Evolutionary conservation across 2,888 invertebrate genomes (phyloP).

Genomic region (Sylvicola cinctus): DNA sequence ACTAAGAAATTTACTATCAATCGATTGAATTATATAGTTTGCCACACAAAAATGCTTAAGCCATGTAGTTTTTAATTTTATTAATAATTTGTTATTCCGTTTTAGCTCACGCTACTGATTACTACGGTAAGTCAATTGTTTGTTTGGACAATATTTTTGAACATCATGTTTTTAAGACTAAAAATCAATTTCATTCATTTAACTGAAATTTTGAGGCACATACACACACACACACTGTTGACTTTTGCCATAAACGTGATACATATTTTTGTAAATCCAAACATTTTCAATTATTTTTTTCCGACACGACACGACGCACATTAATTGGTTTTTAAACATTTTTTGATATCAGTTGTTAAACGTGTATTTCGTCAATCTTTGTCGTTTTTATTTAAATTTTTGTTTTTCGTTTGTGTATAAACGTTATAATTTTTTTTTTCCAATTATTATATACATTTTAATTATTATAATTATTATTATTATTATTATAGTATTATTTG

Average conservation of each 20-base stretch:
- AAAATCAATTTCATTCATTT: slow-evolving; percentile 13
- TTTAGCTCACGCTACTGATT: slow-evolving; percentile 90
- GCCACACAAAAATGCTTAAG: too few relatives aligned
- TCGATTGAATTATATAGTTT: too few relatives aligned
- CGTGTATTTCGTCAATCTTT: neutral
- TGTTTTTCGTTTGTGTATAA: slow-evolving; percentile 4
- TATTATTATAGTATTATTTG: slow-evolving; percentile 8
- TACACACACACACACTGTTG: too few relatives aligned
- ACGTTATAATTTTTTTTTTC: too few relatives aligned
- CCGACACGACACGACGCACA: too few relatives aligned
- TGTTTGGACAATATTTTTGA: slow-evolving; percentile 31
- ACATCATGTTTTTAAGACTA: slow-evolving; percentile 23
- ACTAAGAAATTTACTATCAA: too few relatives aligned
- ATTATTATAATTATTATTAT: slow-evolving; percentile 2
- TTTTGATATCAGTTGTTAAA: neutral
- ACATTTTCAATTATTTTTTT: too few relatives aligned
- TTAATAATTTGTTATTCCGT: slow-evolving; percentile 5
- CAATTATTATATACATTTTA: slow-evolving; percentile 1
- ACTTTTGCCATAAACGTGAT: too few relatives aligned
- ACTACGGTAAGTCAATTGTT: slow-evolving; percentile 88
- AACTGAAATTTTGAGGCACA: neutral
- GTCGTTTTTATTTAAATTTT: slow-evolving; percentile 5
- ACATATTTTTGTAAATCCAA: too few relatives aligned
- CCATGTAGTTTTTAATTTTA: too few relatives aligned
- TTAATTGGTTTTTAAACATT: neutral